phyloP scores from a whole-genome alignment of 1,140 invertebrate species.

The Drosophila truncata region DNA sequence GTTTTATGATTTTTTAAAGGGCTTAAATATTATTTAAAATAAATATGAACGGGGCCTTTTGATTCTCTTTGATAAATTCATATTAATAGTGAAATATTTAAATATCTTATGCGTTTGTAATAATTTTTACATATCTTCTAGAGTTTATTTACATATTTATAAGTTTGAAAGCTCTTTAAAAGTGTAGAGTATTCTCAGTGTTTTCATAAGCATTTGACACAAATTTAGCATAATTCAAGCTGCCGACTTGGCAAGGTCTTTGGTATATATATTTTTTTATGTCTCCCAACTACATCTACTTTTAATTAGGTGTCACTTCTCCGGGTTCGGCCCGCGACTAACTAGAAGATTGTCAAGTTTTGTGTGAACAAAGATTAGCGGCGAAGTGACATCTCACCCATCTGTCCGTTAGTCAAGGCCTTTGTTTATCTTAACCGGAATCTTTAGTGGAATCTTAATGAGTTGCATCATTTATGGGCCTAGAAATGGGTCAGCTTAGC shows the following conservation, averaged over 20 bases:
- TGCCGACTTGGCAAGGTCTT: slow-evolving; percentile 3
- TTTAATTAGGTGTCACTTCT: slow-evolving; percentile 58
- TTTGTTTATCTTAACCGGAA: slow-evolving; percentile 56
- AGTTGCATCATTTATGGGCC: slow-evolving; percentile 57
- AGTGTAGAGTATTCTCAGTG: not conserved
- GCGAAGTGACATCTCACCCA: slow-evolving; percentile 47
- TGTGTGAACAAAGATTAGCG: slow-evolving; percentile 68
- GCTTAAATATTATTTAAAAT: not conserved
- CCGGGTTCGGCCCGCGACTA: slow-evolving; percentile 15
- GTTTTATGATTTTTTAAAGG: not conserved
- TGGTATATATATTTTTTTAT: slow-evolving; percentile 9
- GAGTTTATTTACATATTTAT: not conserved
- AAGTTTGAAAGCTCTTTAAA: not conserved
- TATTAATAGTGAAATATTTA: not conserved
- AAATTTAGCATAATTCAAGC: not conserved
- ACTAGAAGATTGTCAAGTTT: slow-evolving; percentile 46
- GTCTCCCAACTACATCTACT: slow-evolving; percentile 3
- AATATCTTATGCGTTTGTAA: too few relatives aligned
- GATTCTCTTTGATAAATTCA: too few relatives aligned
- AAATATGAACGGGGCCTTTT: not conserved
- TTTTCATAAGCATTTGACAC: slow-evolving; percentile 12
- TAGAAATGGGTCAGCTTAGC: slow-evolving; percentile 40
- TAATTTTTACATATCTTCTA: not conserved
- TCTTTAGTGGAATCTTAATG: slow-evolving; percentile 47
- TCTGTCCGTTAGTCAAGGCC: slow-evolving; percentile 55